Percentiles rank a stretch among this genome's conserved stretches.
Conservation (phyloP, 2,888 invertebrate species). For the Liposcelis brunnea region DNA sequence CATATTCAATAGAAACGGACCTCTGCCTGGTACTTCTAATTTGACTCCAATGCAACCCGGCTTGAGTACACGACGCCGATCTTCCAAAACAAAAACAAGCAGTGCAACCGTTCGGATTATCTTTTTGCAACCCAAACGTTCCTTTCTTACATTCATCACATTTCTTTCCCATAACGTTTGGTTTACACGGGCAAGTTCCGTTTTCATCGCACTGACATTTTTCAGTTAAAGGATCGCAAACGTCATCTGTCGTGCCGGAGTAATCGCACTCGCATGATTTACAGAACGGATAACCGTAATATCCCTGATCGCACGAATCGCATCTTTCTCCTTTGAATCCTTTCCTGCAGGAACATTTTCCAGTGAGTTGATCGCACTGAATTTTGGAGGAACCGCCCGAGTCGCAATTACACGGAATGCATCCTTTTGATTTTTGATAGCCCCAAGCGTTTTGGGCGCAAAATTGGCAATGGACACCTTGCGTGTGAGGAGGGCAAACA, state of each 20-base stretch:
- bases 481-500: constrained; percentile 73
- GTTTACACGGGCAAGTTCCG: constrained; percentile 80
- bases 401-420: constrained; percentile 27
- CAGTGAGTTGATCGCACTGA: constrained; percentile 23
- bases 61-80: constrained; percentile 61
- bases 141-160: constrained; percentile 71
- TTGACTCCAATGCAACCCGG: constrained; percentile 67
- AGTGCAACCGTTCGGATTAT: constrained; percentile 76
- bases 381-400: constrained; percentile 13
- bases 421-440: constrained; percentile 56
- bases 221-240: constrained; percentile 47
- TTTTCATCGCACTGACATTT: constrained; percentile 56
- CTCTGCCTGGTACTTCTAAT: constrained; percentile 36
- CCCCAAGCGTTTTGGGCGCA: constrained; percentile 72
- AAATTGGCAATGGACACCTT: constrained; percentile 62
- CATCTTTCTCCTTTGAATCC: constrained; percentile 66
- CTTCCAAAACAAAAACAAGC: constrained; percentile 93
- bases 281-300: constrained; percentile 60
- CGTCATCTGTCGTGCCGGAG: constrained; percentile 46
- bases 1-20: constrained; percentile 20
- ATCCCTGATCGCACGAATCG: constrained; percentile 65
- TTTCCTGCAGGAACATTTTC: constrained; percentile 31
- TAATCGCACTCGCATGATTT: constrained; percentile 55
- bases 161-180: constrained; percentile 40
- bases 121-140: constrained; percentile 65